A percentile compares a stretch with the other conserved stretches of the same genome.
These are phyloP conservation scores for Ichneumoninae sp. DNA, from an alignment of 2,888 invertebrate species.

Conservation along the genomic window DNA sequence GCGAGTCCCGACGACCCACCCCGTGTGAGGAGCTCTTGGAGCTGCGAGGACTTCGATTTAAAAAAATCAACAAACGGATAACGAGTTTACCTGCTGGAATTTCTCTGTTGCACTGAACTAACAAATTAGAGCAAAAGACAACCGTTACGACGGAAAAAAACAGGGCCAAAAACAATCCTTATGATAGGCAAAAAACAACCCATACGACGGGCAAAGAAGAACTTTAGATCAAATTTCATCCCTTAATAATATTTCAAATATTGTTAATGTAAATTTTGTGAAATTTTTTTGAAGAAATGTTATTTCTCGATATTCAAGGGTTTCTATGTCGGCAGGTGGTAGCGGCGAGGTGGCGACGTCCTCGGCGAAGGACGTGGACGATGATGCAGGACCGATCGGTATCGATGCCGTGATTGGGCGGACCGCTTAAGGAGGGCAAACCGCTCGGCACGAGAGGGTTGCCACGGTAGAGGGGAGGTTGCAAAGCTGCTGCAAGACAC, in stretches of 20 bases:
- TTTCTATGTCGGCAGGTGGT: constrained; percentile 56
- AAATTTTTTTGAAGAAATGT: background rate
- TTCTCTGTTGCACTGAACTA: background rate
- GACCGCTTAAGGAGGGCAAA: constrained; percentile 57
- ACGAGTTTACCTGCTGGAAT: background rate
- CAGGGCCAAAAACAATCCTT: too few species aligned
- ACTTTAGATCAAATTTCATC: background rate
- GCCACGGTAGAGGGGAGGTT: constrained; percentile 6
- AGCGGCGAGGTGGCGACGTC: constrained; percentile 30
- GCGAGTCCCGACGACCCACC: constrained; percentile 22
- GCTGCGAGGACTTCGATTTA: constrained; percentile 17
- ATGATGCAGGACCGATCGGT: constrained; percentile 59
- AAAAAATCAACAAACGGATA: constrained; percentile 40
- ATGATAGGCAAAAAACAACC: too few species aligned
- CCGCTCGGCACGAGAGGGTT: constrained; percentile 27
- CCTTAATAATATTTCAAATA: background rate
- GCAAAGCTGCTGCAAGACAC: constrained; percentile 16
- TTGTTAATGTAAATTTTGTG: background rate
- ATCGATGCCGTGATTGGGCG: constrained; percentile 63
- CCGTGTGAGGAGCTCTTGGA: constrained; percentile 24
- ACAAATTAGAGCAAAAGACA: background rate
- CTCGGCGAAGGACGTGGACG: constrained; percentile 43
- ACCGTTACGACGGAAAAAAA: background rate
- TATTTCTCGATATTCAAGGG: background rate
- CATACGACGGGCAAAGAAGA: too few species aligned